Percentiles rank a stretch among this genome's conserved stretches.
Conservation (phyloP, 1,140 invertebrate genomes). For the Meloidogyne floridensis region DNA sequence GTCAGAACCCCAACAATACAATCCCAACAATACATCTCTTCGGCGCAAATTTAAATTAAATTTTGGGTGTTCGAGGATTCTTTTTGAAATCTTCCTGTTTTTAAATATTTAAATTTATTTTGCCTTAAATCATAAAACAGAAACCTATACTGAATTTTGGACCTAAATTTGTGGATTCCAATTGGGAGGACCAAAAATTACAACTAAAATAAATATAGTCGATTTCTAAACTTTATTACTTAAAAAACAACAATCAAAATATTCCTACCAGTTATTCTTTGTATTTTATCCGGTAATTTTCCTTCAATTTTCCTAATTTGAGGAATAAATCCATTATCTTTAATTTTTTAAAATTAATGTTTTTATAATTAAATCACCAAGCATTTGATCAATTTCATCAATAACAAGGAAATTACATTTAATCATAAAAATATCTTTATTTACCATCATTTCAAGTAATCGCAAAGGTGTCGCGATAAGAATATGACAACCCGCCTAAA, state of each 20-base stretch:
- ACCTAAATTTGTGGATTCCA: too few species aligned
- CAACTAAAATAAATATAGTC: not conserved
- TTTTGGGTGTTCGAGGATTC: too few species aligned
- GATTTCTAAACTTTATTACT: not conserved
- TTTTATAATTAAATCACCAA: not conserved
- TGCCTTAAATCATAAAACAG: too few species aligned
- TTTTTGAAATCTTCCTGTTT: too few species aligned
- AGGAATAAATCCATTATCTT: not conserved
- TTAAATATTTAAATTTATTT: too few species aligned
- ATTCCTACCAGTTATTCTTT: not conserved
- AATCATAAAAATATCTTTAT: not conserved
- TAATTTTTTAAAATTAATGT: not conserved
- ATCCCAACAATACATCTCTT: too few species aligned
- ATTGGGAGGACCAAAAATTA: not conserved
- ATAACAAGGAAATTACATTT: not conserved
- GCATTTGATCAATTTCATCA: not conserved
- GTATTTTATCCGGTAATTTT: not conserved
- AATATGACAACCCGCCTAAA: not conserved
- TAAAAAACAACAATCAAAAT: not conserved
- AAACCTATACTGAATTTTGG: too few species aligned
- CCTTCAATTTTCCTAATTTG: not conserved
- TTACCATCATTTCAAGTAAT: not conserved
- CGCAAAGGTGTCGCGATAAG: not conserved
- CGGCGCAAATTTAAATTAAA: too few species aligned
- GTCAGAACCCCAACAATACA: too few species aligned